These are phyloP conservation scores for Pyralis farinalis DNA, from an alignment of 2,888 invertebrate genomes.

Conservation along the genomic window DNA sequence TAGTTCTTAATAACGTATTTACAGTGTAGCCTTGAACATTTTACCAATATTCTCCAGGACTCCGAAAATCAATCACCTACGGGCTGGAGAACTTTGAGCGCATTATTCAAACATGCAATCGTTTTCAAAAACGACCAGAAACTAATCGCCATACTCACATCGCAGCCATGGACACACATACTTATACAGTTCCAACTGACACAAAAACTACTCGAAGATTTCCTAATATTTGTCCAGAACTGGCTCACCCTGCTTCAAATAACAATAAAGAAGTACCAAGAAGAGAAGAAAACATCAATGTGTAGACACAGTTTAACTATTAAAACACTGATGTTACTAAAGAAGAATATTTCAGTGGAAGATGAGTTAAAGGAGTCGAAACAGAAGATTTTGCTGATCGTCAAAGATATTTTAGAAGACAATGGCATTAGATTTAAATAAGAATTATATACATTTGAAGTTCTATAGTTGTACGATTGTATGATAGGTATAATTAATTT, in stretches of 20 bases:
- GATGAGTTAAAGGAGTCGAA: conserved; percentile 40
- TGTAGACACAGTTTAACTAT: conserved; percentile 51
- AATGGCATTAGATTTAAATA: conserved; percentile 19
- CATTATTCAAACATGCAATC: conserved; percentile 65
- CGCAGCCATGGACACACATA: conserved; percentile 66
- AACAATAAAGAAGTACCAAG: conserved; percentile 45
- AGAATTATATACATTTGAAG: not conserved
- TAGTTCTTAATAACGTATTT: too few relatives aligned
- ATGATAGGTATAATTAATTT: too few relatives aligned
- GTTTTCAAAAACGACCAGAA: conserved; percentile 52
- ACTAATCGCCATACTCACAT: conserved; percentile 52
- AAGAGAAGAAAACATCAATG: conserved; percentile 36
- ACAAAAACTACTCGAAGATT: conserved; percentile 51
- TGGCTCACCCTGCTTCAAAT: conserved; percentile 61
- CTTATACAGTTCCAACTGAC: conserved; percentile 65
- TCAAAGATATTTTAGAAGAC: conserved; percentile 47
- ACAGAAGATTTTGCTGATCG: conserved; percentile 37
- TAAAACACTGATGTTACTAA: conserved; percentile 49
- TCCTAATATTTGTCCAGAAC: conserved; percentile 51
- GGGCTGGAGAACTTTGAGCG: conserved; percentile 63
- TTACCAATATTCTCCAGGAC: conserved; percentile 34
- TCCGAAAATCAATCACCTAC: conserved; percentile 51
- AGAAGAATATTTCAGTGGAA: conserved; percentile 37
- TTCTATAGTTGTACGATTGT: too few relatives aligned
- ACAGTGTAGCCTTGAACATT: not conserved